Base-by-base conservation (phyloP, 2,888 invertebrate species). In the Drosophila mimica region DNA sequence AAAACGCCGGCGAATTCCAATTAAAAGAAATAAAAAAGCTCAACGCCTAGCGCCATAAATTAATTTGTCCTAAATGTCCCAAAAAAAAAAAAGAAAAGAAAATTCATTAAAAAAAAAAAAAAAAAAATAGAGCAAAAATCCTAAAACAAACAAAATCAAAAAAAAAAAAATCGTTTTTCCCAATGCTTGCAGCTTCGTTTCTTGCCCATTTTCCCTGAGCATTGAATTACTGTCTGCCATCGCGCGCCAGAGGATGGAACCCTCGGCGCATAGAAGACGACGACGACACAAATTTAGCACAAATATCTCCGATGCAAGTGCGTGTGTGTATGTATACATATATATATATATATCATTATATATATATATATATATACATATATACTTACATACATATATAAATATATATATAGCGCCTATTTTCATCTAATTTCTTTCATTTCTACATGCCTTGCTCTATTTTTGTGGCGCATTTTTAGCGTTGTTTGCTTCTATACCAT, bases 361-460 rank as follows among this genome's bases (percentile, higher is more conserved):
- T 43, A 43, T 58, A 46, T 56, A 25, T 59, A 48, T 49, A 36
- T 38, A 38, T n/a, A 48, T 46, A 30, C 33, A 54, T 49, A 48
- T 64, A 43, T 74, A 52, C 58, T n/a, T 58, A 17, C 48, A 28
- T 70, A 38, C 31, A 34, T 30, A 20, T 64, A 31, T 62, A 74
- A 71, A 58, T 86, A 83, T 72, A 79, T 81, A 81, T 80, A 83
- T 81, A 81, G 87, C 68, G 70, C 87, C 81, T 89, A 89, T 84
- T 84, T 89, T 89, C 84, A 87, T 84, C 76, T 89, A 89, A 87
- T 84, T 84, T 88, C 82, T 79, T 76, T 88, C 68, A 89, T 87
- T 84, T 89, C 76, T 73, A 83, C 89, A 86, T 74, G 87, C 67
- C 74, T 77, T 74, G 86, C 83, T 87, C 90, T 87, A 90, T 87